phyloP scores from a whole-genome alignment of 2,888 invertebrate genomes.

The Dryadula phaetusa region DNA sequence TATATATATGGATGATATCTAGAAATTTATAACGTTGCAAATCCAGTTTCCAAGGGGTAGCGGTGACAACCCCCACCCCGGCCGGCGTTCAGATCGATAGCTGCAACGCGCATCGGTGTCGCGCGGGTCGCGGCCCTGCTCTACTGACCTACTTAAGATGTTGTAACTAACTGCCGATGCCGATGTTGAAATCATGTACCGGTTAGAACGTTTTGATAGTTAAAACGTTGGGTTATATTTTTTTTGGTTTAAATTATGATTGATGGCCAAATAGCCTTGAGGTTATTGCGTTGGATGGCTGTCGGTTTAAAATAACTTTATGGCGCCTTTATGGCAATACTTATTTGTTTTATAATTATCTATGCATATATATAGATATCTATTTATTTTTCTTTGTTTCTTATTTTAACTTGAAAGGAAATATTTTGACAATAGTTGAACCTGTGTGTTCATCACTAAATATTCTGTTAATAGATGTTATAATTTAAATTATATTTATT shows the following conservation, averaged over 20 bases:
- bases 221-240: background rate
- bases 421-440: no score
- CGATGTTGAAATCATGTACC: constrained; percentile 22
- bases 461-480: no score
- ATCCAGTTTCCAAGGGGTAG: background rate
- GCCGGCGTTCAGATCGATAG: constrained; percentile 44
- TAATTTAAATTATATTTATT: no score
- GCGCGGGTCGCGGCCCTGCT: constrained; percentile 46
- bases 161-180: constrained; percentile 18
- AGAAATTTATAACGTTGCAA: background rate
- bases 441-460: no score
- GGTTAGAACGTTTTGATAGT: background rate
- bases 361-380: no score
- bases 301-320: background rate
- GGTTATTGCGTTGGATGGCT: background rate
- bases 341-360: no score
- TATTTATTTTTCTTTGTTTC: no score
- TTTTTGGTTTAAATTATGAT: background rate
- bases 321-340: no score
- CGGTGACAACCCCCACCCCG: background rate
- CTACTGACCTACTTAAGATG: constrained; percentile 46
- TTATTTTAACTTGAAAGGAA: no score
- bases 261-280: no score
- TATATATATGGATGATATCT: background rate
- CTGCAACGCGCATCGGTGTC: constrained; percentile 46